phyloP scores from a whole-genome alignment of 2,797 vertebrate species.

The Hyperoplus lanceolatus region DNA sequence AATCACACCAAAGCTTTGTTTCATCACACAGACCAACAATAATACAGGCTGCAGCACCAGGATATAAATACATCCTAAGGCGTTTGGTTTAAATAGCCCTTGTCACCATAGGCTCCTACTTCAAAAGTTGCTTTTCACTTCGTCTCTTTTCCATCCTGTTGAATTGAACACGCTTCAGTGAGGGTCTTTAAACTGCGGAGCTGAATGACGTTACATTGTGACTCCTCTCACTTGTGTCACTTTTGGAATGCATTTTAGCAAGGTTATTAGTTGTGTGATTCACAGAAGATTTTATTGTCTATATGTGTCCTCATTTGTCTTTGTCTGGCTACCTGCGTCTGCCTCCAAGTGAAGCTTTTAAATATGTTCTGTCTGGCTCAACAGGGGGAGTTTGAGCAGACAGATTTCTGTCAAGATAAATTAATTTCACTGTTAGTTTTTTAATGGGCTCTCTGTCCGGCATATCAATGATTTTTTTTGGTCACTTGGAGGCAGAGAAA shows the following conservation, averaged over 20 bases:
- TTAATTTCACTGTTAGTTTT: slow-evolving; percentile 24
- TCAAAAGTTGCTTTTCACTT: not conserved
- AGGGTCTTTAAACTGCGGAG: slow-evolving; percentile 1
- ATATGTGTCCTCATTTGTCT: not conserved
- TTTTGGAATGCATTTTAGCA: not conserved
- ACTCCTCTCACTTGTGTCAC: slow-evolving; percentile 12
- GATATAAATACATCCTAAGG: not conserved
- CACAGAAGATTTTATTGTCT: slow-evolving; percentile 10
- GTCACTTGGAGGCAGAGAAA: not conserved
- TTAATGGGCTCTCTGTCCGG: slow-evolving; percentile 7
- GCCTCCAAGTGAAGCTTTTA: not conserved
- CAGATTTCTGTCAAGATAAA: slow-evolving; percentile 46
- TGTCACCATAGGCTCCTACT: slow-evolving; percentile 2
- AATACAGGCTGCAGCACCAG: slow-evolving; percentile 28
- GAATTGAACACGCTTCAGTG: not conserved
- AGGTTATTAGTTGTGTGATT: slow-evolving; percentile 27
- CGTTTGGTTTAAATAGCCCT: slow-evolving; percentile 31
- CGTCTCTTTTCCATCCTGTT: not conserved
- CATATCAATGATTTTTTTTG: slow-evolving; percentile 11
- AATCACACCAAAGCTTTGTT: slow-evolving; percentile 44
- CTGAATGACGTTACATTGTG: slow-evolving; percentile 17
- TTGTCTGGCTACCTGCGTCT: not conserved
- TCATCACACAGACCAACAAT: slow-evolving; percentile 15
- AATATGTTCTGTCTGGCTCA: slow-evolving; percentile 33
- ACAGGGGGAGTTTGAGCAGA: slow-evolving; percentile 2